Base-by-base conservation (phyloP, 2,113 vertebrate species). In the Gobius niger region DNA sequence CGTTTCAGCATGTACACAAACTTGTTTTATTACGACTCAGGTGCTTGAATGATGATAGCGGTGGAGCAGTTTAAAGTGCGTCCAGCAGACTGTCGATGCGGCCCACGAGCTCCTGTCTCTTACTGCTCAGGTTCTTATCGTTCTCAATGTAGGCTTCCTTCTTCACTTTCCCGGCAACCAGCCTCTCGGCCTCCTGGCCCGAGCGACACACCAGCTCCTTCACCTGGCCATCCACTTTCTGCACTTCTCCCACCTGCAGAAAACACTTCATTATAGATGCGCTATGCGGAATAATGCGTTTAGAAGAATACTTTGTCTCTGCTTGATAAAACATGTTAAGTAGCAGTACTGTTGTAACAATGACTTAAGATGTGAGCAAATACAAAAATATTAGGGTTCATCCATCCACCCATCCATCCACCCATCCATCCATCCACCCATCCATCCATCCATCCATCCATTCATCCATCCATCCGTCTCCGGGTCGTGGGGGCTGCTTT, bases 81-180 rank as follows among this genome's bases (percentile, higher is more conserved):
- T 98, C 96, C 0, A 99, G 93, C 79, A 99, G 95, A 89, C 94
- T 96, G 91, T 99, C 98, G 0, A 99, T 95, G 87, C 95, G 97
- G 78, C 91, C 78, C 75, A 99, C 91, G 62, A 99, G 91, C 87
- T 99, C 98, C 80, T 97, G 96, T 19, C 96, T 95, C 91, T 93
- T 96, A 86, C 80, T 81, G 7, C 91, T 91, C 86, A 96, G 93
- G 51, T 89, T 91, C 91, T 96, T 98, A 86, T 99, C 98, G 0
- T 93, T 96, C 78, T 99, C 95, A 0, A 99, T 91, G 90, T 99
- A 99, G 0, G 94, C 92, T 76, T 99, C 96, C 87, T 98, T 99
- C 94, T 98, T 99, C 50, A 99, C 93, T 79, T 99, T 99, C 19
- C 97, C 96, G 0, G 95, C 95, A 47, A 99, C 98, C 83, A 99